Conservation (phyloP, 2,797 vertebrate genomes). For the Apodemus agrarius region DNA sequence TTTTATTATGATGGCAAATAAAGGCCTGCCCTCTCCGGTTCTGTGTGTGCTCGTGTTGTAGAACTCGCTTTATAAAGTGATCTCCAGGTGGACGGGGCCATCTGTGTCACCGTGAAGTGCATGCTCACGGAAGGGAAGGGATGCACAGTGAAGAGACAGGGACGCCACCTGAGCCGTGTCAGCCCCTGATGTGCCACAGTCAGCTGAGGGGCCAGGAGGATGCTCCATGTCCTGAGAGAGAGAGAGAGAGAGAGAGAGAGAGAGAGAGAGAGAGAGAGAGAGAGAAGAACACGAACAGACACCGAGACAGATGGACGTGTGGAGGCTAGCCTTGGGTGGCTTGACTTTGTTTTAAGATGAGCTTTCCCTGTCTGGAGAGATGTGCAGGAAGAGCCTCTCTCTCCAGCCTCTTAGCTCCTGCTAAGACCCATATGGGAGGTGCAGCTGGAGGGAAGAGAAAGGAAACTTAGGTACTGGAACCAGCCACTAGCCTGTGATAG, state of each 20-base stretch:
- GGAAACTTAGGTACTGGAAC: neutral
- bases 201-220: neutral
- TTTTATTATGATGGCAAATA: neutral
- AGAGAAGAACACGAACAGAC: too few species aligned
- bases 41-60: neutral
- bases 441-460: neutral
- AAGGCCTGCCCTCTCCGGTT: neutral
- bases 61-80: neutral
- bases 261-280: too few species aligned
- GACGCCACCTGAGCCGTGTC: neutral
- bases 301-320: neutral
- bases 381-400: fast-evolving
- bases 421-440: neutral
- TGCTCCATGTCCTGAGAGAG: fast-evolving
- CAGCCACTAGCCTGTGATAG: neutral
- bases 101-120: neutral
- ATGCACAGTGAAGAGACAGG: neutral
- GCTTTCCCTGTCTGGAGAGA: neutral
- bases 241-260: too few species aligned
- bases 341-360: neutral
- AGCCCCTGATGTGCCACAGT: neutral
- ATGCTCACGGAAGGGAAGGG: fast-evolving
- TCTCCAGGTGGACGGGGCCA: neutral
- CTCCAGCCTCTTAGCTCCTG: neutral
- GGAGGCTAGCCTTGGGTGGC: neutral